These are phyloP conservation scores for Drosophila nikananu DNA, from an alignment of 1,140 invertebrate species.

Conservation along the genomic window DNA sequence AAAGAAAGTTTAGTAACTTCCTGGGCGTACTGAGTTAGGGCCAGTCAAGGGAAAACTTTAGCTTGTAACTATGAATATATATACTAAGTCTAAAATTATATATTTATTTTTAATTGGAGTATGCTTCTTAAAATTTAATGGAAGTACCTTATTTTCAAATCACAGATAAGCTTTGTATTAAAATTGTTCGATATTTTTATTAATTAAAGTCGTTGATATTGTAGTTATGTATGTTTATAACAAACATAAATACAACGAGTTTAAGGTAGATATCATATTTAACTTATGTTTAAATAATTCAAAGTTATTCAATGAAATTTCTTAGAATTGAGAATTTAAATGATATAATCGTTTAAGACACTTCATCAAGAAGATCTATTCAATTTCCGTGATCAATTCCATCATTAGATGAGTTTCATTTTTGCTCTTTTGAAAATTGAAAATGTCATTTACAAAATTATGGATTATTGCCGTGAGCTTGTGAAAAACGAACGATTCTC, in stretches of 20 bases:
- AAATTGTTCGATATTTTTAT: background rate
- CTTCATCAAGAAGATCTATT: conserved; percentile 19
- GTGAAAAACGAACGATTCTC: conserved; percentile 1
- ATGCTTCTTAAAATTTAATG: no score
- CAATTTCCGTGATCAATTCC: conserved; percentile 19
- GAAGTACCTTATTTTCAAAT: no score
- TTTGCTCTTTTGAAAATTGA: conserved; percentile 11
- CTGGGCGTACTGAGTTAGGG: conserved; percentile 11
- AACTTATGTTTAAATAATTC: background rate
- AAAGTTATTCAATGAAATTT: background rate
- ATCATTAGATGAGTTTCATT: conserved; percentile 40
- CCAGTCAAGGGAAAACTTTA: conserved; percentile 12
- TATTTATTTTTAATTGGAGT: background rate
- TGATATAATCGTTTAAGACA: background rate
- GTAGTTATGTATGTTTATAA: background rate
- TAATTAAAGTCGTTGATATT: background rate
- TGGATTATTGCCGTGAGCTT: conserved; percentile 36
- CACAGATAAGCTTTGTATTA: background rate
- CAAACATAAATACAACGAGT: background rate
- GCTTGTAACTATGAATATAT: background rate
- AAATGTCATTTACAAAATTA: conserved; percentile 36
- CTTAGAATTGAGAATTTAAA: conserved; percentile 2
- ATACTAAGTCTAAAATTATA: background rate
- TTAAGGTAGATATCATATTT: no score
- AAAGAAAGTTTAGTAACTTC: conserved; percentile 62